Conservation (phyloP, 2,888 invertebrate species). For the Argynnis bischoffii region DNA sequence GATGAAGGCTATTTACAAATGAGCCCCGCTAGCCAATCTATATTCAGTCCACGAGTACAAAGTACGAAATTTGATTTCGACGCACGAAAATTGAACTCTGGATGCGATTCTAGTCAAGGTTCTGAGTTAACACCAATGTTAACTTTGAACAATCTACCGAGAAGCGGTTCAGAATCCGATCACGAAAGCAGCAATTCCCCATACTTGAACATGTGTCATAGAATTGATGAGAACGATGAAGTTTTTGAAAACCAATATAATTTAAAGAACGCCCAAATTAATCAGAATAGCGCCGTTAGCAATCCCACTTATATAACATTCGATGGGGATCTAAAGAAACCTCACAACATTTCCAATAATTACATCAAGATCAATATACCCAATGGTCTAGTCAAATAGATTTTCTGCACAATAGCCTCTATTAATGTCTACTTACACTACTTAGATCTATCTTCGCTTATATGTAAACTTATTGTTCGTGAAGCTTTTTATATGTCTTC, state of each 20-base stretch:
- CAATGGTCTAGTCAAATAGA: slow-evolving; percentile 77
- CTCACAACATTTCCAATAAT: slow-evolving; percentile 60
- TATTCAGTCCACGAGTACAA: slow-evolving; percentile 81
- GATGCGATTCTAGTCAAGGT: slow-evolving; percentile 53
- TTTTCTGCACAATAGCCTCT: slow-evolving; percentile 38
- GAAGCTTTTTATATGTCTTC: slow-evolving; percentile 1
- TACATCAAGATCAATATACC: slow-evolving; percentile 62
- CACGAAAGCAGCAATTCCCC: slow-evolving; percentile 63
- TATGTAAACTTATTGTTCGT: slow-evolving; percentile 14
- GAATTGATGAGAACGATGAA: slow-evolving; percentile 68
- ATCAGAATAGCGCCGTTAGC: slow-evolving; percentile 57
- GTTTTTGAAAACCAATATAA: slow-evolving; percentile 68
- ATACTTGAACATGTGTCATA: slow-evolving; percentile 62
- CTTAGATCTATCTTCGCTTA: slow-evolving; percentile 28
- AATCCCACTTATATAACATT: slow-evolving; percentile 74
- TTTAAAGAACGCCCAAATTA: slow-evolving; percentile 58
- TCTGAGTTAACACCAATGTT: slow-evolving; percentile 82
- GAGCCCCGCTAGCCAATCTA: slow-evolving; percentile 74
- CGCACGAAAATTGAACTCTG: slow-evolving; percentile 57
- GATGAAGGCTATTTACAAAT: slow-evolving; percentile 84
- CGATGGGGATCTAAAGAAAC: slow-evolving; percentile 64
- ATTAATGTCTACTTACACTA: slow-evolving; percentile 32
- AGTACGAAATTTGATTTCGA: slow-evolving; percentile 80
- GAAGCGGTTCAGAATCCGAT: slow-evolving; percentile 69
- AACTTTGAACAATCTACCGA: slow-evolving; percentile 65